phyloP scores from a whole-genome alignment of 2,113 vertebrate genomes.

The Microcebus lehilahytsara region DNA sequence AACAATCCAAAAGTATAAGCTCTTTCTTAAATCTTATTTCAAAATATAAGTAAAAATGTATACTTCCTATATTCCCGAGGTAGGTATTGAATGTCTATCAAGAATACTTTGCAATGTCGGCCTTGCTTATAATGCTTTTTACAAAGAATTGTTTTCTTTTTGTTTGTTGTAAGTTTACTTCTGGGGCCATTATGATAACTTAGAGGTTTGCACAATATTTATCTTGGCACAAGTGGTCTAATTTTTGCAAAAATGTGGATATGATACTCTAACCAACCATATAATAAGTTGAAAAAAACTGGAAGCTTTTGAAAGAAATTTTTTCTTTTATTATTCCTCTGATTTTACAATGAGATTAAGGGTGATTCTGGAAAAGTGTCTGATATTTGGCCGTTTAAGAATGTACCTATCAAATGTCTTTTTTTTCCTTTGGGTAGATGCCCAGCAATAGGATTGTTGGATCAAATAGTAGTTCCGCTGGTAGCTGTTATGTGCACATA shows the following conservation, averaged over 20 bases:
- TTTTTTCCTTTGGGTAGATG: too few relatives aligned
- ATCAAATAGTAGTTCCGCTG: too few relatives aligned
- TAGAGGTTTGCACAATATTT: conserved; percentile 38
- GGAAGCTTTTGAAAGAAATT: not conserved
- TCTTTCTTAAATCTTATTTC: not conserved
- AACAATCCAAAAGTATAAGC: not conserved
- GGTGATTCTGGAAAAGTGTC: not conserved
- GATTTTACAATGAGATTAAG: conserved; percentile 43
- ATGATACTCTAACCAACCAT: not conserved
- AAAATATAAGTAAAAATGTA: conserved; percentile 25
- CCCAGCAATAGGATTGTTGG: too few relatives aligned
- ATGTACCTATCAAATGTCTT: not conserved
- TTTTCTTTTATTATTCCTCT: not conserved
- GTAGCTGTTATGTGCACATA: too few relatives aligned
- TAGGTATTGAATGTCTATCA: not conserved
- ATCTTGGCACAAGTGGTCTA: conserved; percentile 19
- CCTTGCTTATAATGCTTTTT: conserved; percentile 2
- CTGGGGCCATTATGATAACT: not conserved
- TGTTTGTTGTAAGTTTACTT: conserved; percentile 44
- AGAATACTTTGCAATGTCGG: not conserved
- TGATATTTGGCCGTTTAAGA: not conserved
- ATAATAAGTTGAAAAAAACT: not conserved
- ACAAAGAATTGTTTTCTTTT: conserved; percentile 8
- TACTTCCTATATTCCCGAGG: conserved; percentile 11
- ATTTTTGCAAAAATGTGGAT: conserved; percentile 44